A percentile compares a stretch with the other conserved stretches of the same genome.
Evolutionary conservation across 2,113 vertebrate species (phyloP).

Genomic region (Alexandromys fortis): DNA sequence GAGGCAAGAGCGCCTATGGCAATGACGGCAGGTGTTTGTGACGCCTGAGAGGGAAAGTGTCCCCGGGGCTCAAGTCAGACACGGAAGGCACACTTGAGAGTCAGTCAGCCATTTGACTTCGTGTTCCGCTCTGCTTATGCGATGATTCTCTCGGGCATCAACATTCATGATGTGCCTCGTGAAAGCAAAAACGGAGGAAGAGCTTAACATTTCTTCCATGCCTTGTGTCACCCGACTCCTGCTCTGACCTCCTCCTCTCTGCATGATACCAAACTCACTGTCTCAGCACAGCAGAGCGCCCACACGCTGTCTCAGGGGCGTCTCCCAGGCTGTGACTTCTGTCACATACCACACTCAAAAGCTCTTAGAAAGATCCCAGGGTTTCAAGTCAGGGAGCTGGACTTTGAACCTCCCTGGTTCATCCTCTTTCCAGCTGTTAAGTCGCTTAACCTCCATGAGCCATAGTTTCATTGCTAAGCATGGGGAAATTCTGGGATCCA

Average conservation of each 20-base stretch:
- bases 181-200: neutral
- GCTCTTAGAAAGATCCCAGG: neutral
- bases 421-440: neutral
- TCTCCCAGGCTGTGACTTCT: neutral
- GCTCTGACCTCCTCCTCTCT: rapidly evolving
- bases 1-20: neutral
- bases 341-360: neutral
- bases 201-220: neutral
- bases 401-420: neutral
- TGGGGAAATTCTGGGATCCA: neutral
- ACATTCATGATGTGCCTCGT: neutral
- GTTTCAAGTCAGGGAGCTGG: neutral
- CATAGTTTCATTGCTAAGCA: neutral
- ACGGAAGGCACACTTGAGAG: neutral
- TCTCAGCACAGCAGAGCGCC: neutral
- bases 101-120: neutral
- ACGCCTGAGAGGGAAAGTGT: neutral
- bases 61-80: no score
- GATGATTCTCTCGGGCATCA: neutral
- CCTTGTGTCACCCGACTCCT: rapidly evolving
- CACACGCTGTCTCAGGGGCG: rapidly evolving
- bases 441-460: no score
- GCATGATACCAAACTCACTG: rapidly evolving
- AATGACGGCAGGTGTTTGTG: neutral
- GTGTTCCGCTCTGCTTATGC: neutral